Base-by-base conservation (phyloP, 2,888 invertebrate genomes). In the Philaethria dido region DNA sequence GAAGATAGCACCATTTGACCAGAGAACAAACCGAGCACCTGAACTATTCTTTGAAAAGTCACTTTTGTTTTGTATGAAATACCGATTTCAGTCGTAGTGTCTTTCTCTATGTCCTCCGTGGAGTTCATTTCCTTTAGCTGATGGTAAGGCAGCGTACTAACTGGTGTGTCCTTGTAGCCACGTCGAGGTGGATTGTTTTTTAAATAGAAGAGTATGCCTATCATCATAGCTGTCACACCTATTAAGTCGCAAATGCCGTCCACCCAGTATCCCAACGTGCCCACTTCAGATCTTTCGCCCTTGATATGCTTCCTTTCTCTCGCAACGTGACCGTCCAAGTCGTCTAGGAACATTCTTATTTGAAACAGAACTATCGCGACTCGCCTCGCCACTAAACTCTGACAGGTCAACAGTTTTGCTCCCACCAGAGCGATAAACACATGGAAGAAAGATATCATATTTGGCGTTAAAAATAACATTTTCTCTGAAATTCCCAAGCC, bases 281-380 rank as follows among this genome's bases (percentile, higher is more conserved):
- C 96, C n/a, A 97, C 95, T 80, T 96, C 96, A 0, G 97, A 96
- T 25, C 95, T 93, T 82, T 97, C 96, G 0, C 97, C 96, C 69
- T 94, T 94, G 33, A 96, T 94, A 79, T 97, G 94, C 77, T 95
- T 95, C 64, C 96, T 93, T 29, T 94, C 95, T 69, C 98, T 94
- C 0, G 97, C 97, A 2, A 98, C 96, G 78, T 97, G 96, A 0
- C 98, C 98, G 78, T 98, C 98, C 70, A 98, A 85, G 78, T 97
- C 96, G 78, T 98, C 98, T 62, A 98, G 84, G 88, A 97, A 97
- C 73, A 96, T 96, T 73, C 98, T 93, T 45, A 97, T 84, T 87
- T 97, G 96, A 81, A 97, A 98, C 20, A 98, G 81, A 1, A 97
- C 84, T 0, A 97, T 95, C 0, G 96, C 97, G 0, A 96, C 73